Base-by-base conservation (phyloP, 2,113 vertebrate species). In the Cynopterus brachyotis region DNA sequence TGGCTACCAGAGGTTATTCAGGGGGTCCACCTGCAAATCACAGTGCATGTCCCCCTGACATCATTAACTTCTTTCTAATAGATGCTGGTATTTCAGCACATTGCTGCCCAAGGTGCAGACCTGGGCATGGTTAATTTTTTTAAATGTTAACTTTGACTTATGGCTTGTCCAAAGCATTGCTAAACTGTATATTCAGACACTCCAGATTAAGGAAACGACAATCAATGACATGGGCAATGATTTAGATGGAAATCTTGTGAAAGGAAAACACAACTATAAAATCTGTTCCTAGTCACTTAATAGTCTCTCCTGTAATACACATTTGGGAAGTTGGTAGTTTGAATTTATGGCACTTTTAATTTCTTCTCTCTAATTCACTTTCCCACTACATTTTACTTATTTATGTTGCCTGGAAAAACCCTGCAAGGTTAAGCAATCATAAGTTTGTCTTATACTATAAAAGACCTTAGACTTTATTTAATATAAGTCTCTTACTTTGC, bases 51-150 rank as follows among this genome's bases (percentile, higher is more conserved):
- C 98, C 98, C 50, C 67, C 97, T 85, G 94, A 98, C 97, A 98
- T 98, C 98, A 98, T 97, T 98, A 98, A 98, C 95, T 95, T 98
- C 96, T 96, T 98, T 98, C 98, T 98, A 98, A 97, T 98, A 98
- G 95, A 98, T 97, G 97, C 98, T 98, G 86, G 90, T 97, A 89
- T 98, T 98, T 98, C 97, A 98, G 93, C 97, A 98, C 97, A 98
- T 98, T 89, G 94, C 96, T 97, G 96, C 93, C 97, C 91, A 97
- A 94, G 93, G 89, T 82, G 97, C 72, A 96, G 96, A 97, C 87
- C 86, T 93, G 87, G 37, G 40, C 97, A 96, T 95, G 97, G 97
- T 92, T 98, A 87, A 96, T 97, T 97, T 97, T 97, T 96, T 72
- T 81, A 90, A 94, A 97, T 96, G 93, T 98, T 97, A 93, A 90